phyloP scores from a whole-genome alignment of 2,888 invertebrate species.

The Latrodectus elegans region DNA sequence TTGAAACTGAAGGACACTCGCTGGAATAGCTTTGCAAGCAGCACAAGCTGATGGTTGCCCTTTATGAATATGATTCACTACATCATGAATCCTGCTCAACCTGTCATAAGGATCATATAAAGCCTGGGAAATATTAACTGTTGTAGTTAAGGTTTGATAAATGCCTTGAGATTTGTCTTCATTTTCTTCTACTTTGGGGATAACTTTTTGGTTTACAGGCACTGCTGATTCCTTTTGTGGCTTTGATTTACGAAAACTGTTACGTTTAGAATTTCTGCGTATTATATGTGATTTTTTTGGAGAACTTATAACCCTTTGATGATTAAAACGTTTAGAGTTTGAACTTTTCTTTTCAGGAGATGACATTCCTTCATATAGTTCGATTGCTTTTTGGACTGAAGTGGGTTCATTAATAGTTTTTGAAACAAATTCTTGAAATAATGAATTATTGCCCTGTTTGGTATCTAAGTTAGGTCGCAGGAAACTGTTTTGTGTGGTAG shows the following conservation, averaged over 20 bases:
- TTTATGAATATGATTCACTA: constrained; percentile 43
- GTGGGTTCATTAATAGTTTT: constrained; percentile 2
- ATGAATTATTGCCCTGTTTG: background rate
- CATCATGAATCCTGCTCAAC: constrained; percentile 49
- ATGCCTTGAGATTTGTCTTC: constrained; percentile 39
- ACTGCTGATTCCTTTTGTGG: background rate
- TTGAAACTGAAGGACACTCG: constrained; percentile 13
- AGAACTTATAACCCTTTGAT: constrained; percentile 2
- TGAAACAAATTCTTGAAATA: background rate
- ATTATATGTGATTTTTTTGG: constrained; percentile 11
- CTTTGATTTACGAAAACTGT: constrained; percentile 44
- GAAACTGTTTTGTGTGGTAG: constrained; percentile 27
- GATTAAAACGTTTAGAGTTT: background rate
- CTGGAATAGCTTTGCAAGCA: constrained; percentile 58
- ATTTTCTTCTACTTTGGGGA: constrained; percentile 20
- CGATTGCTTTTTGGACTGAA: constrained; percentile 44
- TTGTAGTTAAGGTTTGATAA: constrained; percentile 49
- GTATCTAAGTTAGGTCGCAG: background rate
- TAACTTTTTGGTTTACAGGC: background rate
- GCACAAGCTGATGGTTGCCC: constrained; percentile 49
- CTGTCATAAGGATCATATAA: constrained; percentile 52
- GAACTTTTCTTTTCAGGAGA: constrained; percentile 17
- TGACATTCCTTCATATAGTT: constrained; percentile 60
- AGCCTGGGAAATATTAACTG: background rate
- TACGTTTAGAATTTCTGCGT: constrained; percentile 34